Conservation (phyloP, 2,888 invertebrate genomes). For the Drosophila paranaensis region DNA sequence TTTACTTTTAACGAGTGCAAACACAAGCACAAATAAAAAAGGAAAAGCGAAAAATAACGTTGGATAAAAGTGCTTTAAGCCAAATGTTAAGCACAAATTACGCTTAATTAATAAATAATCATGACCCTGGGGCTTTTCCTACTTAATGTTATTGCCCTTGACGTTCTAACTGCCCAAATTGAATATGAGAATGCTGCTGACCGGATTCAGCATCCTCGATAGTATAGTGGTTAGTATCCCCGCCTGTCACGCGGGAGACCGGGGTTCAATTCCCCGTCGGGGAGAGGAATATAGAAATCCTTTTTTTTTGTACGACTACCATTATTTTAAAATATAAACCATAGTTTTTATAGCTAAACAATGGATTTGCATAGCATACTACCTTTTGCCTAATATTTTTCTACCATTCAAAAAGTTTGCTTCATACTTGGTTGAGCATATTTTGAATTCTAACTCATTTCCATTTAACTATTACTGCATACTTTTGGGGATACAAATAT, state of each 20-base stretch:
- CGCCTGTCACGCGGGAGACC: conserved; percentile 69
- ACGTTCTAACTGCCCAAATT: conserved; percentile 18
- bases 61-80: conserved; percentile 20
- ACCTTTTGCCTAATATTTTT: neutral
- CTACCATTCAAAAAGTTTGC: neutral
- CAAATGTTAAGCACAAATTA: conserved; percentile 56
- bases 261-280: conserved; percentile 69
- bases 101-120: conserved; percentile 63
- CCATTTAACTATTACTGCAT: neutral
- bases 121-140: conserved; percentile 18
- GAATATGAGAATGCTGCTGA: neutral
- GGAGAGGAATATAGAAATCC: conserved; percentile 37
- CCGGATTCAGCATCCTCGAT: conserved; percentile 44
- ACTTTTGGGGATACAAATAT: neutral
- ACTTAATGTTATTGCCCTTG: conserved; percentile 6
- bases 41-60: neutral
- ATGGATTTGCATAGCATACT: neutral
- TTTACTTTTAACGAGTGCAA: conserved; percentile 66
- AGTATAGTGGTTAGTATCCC: conserved; percentile 74
- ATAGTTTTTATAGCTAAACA: neutral
- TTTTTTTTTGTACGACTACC: neutral
- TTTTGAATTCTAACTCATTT: neutral
- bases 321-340: neutral
- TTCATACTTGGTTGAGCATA: neutral
- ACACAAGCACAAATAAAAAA: conserved; percentile 23